Percentiles rank a stretch among this genome's conserved stretches.
Conservation (phyloP, 2,888 invertebrate genomes). For the Peribatodes rhomboidaria region DNA sequence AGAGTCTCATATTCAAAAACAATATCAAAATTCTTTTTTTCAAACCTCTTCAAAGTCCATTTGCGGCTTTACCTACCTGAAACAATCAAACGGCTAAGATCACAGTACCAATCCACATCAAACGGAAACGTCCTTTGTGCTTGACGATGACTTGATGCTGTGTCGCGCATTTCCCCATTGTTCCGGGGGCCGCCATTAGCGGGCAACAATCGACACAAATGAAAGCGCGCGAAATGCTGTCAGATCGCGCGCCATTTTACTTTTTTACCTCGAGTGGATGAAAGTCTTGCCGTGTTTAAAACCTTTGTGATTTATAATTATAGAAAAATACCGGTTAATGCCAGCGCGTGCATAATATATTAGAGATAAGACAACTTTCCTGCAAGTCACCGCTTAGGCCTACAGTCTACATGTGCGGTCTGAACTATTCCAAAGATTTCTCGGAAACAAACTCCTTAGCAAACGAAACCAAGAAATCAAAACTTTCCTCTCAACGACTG, state of each 20-base stretch:
- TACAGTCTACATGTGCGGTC: constrained; percentile 23
- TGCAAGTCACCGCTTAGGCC: not conserved
- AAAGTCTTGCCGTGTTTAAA: constrained; percentile 46
- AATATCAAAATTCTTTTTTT: constrained; percentile 6
- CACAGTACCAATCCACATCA: constrained; percentile 74
- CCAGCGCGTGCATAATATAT: too few relatives aligned
- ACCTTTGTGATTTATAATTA: constrained; percentile 41
- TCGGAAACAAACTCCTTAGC: constrained; percentile 4
- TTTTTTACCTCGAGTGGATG: constrained; percentile 67
- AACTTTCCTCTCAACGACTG: constrained; percentile 38
- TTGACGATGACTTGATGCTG: constrained; percentile 39
- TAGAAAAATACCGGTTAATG: too few relatives aligned
- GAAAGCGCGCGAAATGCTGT: constrained; percentile 74
- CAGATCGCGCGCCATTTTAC: constrained; percentile 79
- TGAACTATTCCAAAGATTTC: constrained; percentile 5
- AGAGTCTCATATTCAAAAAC: not conserved
- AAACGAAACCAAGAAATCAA: constrained; percentile 29
- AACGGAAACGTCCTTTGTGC: constrained; percentile 78
- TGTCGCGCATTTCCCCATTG: constrained; percentile 75
- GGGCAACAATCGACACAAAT: constrained; percentile 71
- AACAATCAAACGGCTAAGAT: constrained; percentile 48
- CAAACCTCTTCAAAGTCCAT: constrained; percentile 27
- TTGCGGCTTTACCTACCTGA: constrained; percentile 38
- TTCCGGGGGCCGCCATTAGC: constrained; percentile 77
- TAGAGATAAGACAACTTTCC: constrained; percentile 4